phyloP scores from a whole-genome alignment of 2,113 vertebrate genomes.

The Trinectes maculatus region DNA sequence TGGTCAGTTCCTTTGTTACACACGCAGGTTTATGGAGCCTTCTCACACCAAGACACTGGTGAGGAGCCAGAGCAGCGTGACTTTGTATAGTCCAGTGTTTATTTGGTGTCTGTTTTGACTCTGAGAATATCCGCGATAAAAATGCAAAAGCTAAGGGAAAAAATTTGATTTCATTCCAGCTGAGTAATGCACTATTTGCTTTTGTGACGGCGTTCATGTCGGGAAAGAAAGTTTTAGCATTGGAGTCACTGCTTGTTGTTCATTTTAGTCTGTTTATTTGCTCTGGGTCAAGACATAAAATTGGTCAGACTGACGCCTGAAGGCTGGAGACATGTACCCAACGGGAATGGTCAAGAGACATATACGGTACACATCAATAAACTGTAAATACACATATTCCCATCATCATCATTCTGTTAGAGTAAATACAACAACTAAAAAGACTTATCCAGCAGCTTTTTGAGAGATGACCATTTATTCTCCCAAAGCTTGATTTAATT shows the following conservation, averaged over 20 bases:
- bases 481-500: background rate
- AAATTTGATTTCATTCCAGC: constrained; percentile 12
- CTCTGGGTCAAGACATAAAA: constrained; percentile 37
- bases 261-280: constrained; percentile 57
- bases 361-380: constrained; percentile 12
- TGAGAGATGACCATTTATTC: background rate
- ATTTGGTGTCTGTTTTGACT: constrained; percentile 44
- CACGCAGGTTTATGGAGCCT: constrained; percentile 15
- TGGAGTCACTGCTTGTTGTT: constrained; percentile 24
- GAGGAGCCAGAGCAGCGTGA: constrained; percentile 26
- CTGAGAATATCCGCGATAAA: constrained; percentile 30
- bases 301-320: constrained; percentile 34
- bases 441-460: no score
- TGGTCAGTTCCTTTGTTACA: constrained; percentile 47
- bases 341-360: constrained; percentile 2
- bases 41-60: constrained; percentile 35
- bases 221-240: constrained; percentile 17
- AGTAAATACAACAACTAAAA: no score
- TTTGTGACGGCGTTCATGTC: constrained; percentile 36
- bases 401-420: no score
- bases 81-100: constrained; percentile 47
- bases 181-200: constrained; percentile 36
- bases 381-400: background rate
- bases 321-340: constrained; percentile 4
- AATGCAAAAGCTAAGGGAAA: background rate